phyloP scores from a whole-genome alignment of 2,888 invertebrate species.

The Aphelenchoides bicaudatus region DNA sequence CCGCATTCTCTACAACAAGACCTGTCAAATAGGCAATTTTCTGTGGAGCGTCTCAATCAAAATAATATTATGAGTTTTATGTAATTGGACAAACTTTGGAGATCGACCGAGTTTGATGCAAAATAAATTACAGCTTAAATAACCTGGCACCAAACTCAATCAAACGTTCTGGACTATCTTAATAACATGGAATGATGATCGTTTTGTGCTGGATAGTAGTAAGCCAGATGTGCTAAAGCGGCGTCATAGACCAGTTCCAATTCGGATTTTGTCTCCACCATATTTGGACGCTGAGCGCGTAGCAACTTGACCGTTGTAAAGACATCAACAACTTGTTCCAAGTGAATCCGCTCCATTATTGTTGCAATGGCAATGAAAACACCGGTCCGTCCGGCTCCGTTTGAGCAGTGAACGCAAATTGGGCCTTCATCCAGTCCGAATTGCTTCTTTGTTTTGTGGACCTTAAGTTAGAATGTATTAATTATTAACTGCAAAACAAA shows the following conservation, averaged over 20 bases:
- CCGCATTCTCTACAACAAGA: too few relatives aligned
- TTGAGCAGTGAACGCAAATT: conserved; percentile 78
- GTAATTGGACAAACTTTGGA: too few relatives aligned
- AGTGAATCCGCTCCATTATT: conserved; percentile 95
- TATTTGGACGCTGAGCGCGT: conserved; percentile 93
- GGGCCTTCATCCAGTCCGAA: conserved; percentile 99
- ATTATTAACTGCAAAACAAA: too few relatives aligned
- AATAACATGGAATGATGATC: too few relatives aligned
- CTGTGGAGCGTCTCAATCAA: too few relatives aligned
- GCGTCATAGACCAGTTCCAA: conserved; percentile 99
- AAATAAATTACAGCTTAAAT: too few relatives aligned
- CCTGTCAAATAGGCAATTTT: too few relatives aligned
- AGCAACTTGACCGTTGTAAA: conserved; percentile 98
- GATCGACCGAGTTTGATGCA: too few relatives aligned
- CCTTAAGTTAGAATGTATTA: conserved; percentile 28
- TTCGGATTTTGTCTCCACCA: conserved; percentile 99
- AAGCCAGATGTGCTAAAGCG: conserved; percentile 86
- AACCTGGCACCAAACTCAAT: too few relatives aligned
- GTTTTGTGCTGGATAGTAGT: too few relatives aligned
- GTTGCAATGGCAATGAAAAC: conserved; percentile 97
- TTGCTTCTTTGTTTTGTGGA: conserved; percentile 98
- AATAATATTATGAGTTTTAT: too few relatives aligned
- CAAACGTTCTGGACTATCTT: too few relatives aligned
- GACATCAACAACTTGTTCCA: conserved; percentile 95
- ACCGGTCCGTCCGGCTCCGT: conserved; percentile 95